phyloP scores from a whole-genome alignment of 64 coral and sea anemone genomes.

The Montipora foliosa region DNA sequence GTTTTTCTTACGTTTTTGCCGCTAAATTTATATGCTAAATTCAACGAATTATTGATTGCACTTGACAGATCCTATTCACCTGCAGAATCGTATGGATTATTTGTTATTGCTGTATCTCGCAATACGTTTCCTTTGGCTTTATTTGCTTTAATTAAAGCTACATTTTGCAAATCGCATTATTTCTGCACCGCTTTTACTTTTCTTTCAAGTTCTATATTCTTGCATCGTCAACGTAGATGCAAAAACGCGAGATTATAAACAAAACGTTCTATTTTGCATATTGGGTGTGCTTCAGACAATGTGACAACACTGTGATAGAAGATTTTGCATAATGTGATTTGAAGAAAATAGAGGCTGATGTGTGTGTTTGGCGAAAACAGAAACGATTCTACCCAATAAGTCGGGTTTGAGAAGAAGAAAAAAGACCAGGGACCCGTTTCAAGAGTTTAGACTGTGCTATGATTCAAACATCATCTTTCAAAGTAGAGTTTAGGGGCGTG shows the following conservation, averaged over 20 bases:
- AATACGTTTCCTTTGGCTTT: not conserved
- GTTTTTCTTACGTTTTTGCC: not conserved
- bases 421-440: not conserved
- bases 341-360: constrained; percentile 2
- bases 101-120: not conserved
- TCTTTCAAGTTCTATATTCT: constrained; percentile 15
- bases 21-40: constrained; percentile 44
- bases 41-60: constrained; percentile 43
- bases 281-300: constrained; percentile 95
- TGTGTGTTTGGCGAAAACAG: not conserved
- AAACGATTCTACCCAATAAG: constrained; percentile 8
- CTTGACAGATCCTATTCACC: constrained; percentile 36
- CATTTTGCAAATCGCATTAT: not conserved
- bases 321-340: constrained; percentile 74
- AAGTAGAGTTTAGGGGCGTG: constrained; percentile 52
- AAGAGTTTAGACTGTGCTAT: too few relatives aligned
- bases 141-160: not conserved
- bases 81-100: not conserved
- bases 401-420: not conserved
- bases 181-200: not conserved
- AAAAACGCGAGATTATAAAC: constrained; percentile 76
- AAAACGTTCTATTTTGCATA: constrained; percentile 93
- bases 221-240: constrained; percentile 69
- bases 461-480: constrained; percentile 40
- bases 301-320: constrained; percentile 73